These are phyloP conservation scores for Lagopus muta DNA, from an alignment of 2,113 vertebrate species.

Conservation along the genomic window DNA sequence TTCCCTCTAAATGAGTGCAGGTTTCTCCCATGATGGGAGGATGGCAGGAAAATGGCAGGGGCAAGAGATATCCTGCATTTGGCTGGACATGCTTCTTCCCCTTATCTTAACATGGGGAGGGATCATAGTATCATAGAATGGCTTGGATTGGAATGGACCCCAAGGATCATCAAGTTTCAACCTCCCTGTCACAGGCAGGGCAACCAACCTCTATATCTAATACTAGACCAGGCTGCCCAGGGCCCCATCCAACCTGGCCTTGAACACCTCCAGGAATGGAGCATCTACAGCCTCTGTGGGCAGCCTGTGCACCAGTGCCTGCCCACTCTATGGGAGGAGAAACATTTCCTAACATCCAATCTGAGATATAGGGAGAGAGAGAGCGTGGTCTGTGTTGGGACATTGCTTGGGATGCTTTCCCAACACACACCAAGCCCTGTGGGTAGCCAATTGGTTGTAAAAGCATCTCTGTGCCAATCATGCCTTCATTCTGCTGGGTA, in stretches of 20 bases:
- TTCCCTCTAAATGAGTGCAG: neutral
- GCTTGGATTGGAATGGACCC: too few relatives aligned
- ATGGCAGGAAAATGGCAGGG: neutral
- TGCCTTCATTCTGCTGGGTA: fast-evolving
- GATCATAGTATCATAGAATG: too few relatives aligned
- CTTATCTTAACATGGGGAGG: neutral
- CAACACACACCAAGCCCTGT: fast-evolving
- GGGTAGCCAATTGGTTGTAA: neutral
- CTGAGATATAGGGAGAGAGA: neutral
- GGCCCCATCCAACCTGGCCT: too few relatives aligned
- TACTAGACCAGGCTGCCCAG: too few relatives aligned
- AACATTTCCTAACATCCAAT: neutral
- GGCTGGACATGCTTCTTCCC: neutral
- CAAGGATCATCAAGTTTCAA: too few relatives aligned
- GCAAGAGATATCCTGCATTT: neutral
- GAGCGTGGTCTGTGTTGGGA: neutral
- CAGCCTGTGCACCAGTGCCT: neutral
- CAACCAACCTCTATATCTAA: too few relatives aligned
- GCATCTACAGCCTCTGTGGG: too few relatives aligned
- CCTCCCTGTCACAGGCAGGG: too few relatives aligned
- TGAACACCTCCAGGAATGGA: too few relatives aligned
- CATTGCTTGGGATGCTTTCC: neutral
- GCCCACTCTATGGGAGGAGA: neutral
- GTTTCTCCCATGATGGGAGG: neutral
- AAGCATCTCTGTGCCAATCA: neutral